Percentiles rank a stretch among this genome's conserved stretches.
Conservation (phyloP, 37 sponge, comb jelly and placozoan genomes). For the Diacarnus erythraeanus region DNA sequence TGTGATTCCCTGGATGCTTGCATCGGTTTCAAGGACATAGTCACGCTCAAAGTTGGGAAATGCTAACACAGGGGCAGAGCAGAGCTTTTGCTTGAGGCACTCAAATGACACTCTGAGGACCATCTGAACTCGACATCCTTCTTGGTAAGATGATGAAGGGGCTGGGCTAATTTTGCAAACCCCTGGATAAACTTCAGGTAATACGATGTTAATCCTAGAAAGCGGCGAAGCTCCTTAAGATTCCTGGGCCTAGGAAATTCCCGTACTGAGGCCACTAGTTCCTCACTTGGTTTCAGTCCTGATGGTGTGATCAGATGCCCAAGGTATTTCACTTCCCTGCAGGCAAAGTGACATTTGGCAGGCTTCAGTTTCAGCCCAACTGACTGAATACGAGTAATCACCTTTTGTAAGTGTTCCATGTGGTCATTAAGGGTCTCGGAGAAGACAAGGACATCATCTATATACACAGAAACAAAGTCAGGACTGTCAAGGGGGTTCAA, state of each 20-base stretch:
- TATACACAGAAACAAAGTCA: neutral
- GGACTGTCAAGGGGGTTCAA: neutral
- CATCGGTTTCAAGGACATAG: neutral
- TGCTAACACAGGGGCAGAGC: neutral
- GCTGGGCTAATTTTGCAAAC: conserved; percentile 21
- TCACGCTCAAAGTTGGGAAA: conserved; percentile 26
- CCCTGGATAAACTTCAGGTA: conserved; percentile 16
- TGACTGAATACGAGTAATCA: neutral
- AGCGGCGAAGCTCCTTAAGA: conserved; percentile 21
- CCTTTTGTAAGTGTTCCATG: neutral
- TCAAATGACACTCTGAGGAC: conserved; percentile 26
- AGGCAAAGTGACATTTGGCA: conserved; percentile 26
- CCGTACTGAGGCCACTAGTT: conserved; percentile 1
- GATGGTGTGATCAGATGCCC: conserved; percentile 35
- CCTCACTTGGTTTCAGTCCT: conserved; percentile 17
- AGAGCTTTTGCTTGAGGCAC: neutral
- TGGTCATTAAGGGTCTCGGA: neutral
- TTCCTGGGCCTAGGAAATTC: conserved; percentile 17
- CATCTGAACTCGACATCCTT: conserved; percentile 18
- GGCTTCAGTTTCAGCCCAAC: conserved; percentile 43
- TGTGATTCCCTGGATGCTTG: neutral
- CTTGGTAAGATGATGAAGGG: conserved; percentile 10
- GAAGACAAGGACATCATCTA: neutral
- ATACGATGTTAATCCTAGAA: conserved; percentile 47
- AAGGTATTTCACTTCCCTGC: conserved; percentile 44